Evolutionary conservation across 2,113 vertebrate species (phyloP).

Genomic region (Colinus virginianus): DNA sequence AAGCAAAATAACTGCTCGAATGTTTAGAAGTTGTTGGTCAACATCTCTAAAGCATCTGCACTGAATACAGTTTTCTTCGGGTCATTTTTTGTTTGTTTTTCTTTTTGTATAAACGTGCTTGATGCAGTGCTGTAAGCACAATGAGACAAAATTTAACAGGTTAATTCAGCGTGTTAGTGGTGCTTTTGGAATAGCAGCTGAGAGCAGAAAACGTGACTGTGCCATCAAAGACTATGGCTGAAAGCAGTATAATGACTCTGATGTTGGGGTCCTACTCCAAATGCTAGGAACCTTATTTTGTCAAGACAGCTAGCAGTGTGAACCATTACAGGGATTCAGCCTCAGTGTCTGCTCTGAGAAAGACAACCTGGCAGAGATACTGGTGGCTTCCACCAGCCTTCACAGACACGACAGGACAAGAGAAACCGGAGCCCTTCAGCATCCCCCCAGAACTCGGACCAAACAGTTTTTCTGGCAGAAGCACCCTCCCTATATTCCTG

Average conservation of each 20-base stretch:
- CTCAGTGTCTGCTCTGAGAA: background rate
- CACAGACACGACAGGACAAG: background rate
- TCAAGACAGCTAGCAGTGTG: background rate
- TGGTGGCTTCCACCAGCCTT: background rate
- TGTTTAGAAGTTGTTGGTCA: background rate
- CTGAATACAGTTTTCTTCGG: background rate
- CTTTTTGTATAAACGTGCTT: background rate
- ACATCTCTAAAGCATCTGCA: background rate
- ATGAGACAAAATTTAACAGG: background rate
- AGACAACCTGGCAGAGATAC: background rate
- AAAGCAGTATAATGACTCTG: slow-evolving; percentile 8
- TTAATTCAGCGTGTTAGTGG: background rate
- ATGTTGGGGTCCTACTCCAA: background rate
- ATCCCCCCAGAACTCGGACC: background rate
- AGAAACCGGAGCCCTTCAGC: background rate
- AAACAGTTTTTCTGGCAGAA: background rate
- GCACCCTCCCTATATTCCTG: background rate
- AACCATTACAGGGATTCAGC: background rate
- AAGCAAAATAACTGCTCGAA: background rate
- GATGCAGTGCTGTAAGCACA: background rate
- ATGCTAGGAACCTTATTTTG: background rate
- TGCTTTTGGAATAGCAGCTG: background rate
- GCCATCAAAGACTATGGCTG: background rate
- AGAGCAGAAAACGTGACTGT: background rate
- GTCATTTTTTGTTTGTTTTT: background rate